Evolutionary conservation across 1,140 invertebrate genomes (phyloP).

Genomic region (Zaprionus nigranus): DNA sequence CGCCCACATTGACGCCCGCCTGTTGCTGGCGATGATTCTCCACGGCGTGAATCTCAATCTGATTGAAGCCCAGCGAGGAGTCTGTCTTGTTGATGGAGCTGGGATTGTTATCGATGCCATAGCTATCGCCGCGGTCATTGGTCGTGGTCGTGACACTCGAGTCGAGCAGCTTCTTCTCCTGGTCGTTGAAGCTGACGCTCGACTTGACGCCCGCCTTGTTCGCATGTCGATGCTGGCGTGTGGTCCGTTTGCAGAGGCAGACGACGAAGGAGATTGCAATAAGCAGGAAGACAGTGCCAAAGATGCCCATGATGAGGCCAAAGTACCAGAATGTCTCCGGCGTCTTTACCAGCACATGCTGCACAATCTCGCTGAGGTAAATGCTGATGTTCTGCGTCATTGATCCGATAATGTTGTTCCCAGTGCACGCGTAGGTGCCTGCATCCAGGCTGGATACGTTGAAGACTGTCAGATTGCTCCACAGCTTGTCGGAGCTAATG

Average conservation of each 20-base stretch:
- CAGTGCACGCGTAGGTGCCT: slow-evolving; percentile 92
- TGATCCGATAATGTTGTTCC: slow-evolving; percentile 90
- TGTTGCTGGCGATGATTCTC: slow-evolving; percentile 85
- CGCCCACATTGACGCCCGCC: slow-evolving; percentile 20
- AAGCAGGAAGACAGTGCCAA: slow-evolving; percentile 79
- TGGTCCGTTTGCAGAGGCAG: slow-evolving; percentile 86
- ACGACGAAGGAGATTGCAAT: slow-evolving; percentile 82
- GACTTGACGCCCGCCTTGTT: slow-evolving; percentile 88
- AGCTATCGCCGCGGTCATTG: slow-evolving; percentile 88
- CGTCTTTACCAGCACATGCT: slow-evolving; percentile 84
- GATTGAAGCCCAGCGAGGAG: slow-evolving; percentile 85
- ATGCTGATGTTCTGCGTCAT: slow-evolving; percentile 89
- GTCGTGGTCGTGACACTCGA: slow-evolving; percentile 90
- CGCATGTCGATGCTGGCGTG: slow-evolving; percentile 85
- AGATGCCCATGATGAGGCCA: slow-evolving; percentile 83
- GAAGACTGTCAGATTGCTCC: slow-evolving; percentile 90
- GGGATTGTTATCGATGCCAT: slow-evolving; percentile 87
- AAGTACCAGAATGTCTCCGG: slow-evolving; percentile 84
- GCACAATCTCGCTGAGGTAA: slow-evolving; percentile 89
- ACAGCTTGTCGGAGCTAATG: slow-evolving; percentile 83
- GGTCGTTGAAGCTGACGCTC: slow-evolving; percentile 92
- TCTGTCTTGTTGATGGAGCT: slow-evolving; percentile 83
- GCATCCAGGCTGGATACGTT: slow-evolving; percentile 91
- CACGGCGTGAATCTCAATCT: slow-evolving; percentile 90
- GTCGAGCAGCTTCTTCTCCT: slow-evolving; percentile 93